These are phyloP conservation scores for Hirudo medicinalis DNA, from an alignment of 1,140 invertebrate species.

Conservation along the genomic window DNA sequence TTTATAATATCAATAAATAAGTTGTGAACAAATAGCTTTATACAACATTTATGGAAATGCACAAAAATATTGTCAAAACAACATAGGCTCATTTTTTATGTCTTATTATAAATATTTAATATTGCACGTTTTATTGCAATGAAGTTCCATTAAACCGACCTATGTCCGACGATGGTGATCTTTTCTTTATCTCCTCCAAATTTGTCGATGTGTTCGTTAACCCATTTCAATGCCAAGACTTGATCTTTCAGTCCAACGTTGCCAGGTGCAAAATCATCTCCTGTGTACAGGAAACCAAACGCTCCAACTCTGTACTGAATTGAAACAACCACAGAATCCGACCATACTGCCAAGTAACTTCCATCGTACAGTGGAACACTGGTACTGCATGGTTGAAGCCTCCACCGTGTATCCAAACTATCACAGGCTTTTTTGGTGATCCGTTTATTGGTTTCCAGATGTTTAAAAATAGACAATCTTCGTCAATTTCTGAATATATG, in stretches of 20 bases:
- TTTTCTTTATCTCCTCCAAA: conserved; percentile 32
- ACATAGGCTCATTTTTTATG: too few relatives aligned
- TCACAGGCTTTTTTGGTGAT: neutral
- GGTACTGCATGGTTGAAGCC: too few relatives aligned
- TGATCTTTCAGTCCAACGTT: conserved; percentile 56
- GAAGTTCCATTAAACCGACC: conserved; percentile 46
- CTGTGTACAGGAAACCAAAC: conserved; percentile 77
- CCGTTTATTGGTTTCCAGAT: neutral
- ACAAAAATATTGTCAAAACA: too few relatives aligned
- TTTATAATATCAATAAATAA: too few relatives aligned
- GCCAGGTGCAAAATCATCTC: conserved; percentile 41
- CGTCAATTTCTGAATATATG: too few relatives aligned
- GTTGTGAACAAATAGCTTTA: too few relatives aligned
- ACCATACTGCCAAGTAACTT: conserved; percentile 35
- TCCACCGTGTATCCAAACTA: neutral
- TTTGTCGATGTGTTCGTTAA: conserved; percentile 38
- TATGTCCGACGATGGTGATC: conserved; percentile 49
- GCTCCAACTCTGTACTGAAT: conserved; percentile 77
- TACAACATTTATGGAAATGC: too few relatives aligned
- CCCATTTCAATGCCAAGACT: conserved; percentile 48
- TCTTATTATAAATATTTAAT: too few relatives aligned
- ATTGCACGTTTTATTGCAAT: too few relatives aligned
- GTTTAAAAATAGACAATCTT: neutral
- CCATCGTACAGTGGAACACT: too few relatives aligned
- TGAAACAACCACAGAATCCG: conserved; percentile 72